Evolutionary conservation across 2,888 invertebrate species (phyloP), one percentile per base, ranked within the genome.

Genomic region (Cheilosia soror): DNA sequence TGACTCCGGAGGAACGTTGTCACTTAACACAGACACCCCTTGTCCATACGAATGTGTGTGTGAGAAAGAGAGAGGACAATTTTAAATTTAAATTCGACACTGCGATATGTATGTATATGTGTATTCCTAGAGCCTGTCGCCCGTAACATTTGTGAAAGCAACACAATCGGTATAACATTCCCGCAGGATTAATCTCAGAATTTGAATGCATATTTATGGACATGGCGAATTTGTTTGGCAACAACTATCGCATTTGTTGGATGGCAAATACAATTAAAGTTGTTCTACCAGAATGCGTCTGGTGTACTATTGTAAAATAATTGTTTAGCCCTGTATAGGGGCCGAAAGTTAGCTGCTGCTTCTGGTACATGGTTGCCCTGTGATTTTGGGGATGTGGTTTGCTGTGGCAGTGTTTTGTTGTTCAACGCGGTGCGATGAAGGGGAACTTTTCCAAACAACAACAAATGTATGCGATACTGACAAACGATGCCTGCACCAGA

Each of bases 141-240:
- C n/a, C 42, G 69, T 51, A 81, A 65, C 75, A 75, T 51, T 76
- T 69, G 57, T 25, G 57, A 60, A 15, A 69, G 68, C 47, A 73
- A 65, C 63, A 80, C 65, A 58, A 73, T 83, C 15, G 73, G 73
- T 71, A 65, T 7, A 71, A 75, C 65, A 79, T 71, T 69, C 84
- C 79, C 84, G 65, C 79, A 80, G 84, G 84, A 84, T 79, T 80
- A 84, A 79, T 84, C 84, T 79, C 79, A 20, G 84, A 72, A 81
- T 85, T 81, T 77, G 76, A 85, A 85, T 85, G 77, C 81, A 85
- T 81, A 85, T 85, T 85, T 85, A 85, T 85, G 85, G 77, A 72
- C 72, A 63, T 62, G 68, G 76, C 66, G 76, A 85, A 85, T 80
- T 85, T 85, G 85, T 77, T 85, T 73, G 69, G 76, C 85, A 85